phyloP scores from a whole-genome alignment of 2,113 vertebrate species.

The Muntiacus reevesi region DNA sequence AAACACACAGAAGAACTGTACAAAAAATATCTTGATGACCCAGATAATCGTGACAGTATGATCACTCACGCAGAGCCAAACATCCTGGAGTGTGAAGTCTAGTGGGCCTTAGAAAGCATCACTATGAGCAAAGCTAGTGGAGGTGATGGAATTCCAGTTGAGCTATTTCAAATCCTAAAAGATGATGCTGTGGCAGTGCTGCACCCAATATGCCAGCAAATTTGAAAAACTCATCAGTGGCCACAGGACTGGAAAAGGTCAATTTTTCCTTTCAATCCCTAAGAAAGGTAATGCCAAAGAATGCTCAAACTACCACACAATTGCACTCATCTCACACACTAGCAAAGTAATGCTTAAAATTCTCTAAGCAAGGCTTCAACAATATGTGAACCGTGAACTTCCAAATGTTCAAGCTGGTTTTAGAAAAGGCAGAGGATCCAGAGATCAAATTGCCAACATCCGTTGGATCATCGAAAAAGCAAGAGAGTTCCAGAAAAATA shows the following conservation, averaged over 20 bases:
- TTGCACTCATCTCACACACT: not conserved
- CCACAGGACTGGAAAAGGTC: not conserved
- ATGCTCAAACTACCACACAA: not conserved
- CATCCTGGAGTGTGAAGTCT: not conserved
- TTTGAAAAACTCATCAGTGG: not conserved
- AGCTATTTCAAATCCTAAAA: not conserved
- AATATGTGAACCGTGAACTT: not conserved
- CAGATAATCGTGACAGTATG: not conserved
- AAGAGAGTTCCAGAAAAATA: not conserved
- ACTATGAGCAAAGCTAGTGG: not conserved
- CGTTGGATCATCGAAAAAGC: rapidly evolving
- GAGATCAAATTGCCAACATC: not conserved
- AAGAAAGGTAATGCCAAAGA: not conserved
- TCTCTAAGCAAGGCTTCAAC: not conserved
- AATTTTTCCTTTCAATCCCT: not conserved
- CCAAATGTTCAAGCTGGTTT: not conserved
- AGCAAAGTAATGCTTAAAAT: not conserved
- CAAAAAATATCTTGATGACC: not conserved
- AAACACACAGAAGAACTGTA: not conserved
- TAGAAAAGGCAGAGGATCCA: not conserved
- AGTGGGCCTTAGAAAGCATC: not conserved
- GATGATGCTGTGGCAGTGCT: not conserved
- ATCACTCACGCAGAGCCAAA: not conserved
- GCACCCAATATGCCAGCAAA: not conserved
- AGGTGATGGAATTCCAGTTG: not conserved